These are phyloP conservation scores for Cerceris rybyensis DNA, from an alignment of 2,888 invertebrate genomes.

Conservation along the genomic window DNA sequence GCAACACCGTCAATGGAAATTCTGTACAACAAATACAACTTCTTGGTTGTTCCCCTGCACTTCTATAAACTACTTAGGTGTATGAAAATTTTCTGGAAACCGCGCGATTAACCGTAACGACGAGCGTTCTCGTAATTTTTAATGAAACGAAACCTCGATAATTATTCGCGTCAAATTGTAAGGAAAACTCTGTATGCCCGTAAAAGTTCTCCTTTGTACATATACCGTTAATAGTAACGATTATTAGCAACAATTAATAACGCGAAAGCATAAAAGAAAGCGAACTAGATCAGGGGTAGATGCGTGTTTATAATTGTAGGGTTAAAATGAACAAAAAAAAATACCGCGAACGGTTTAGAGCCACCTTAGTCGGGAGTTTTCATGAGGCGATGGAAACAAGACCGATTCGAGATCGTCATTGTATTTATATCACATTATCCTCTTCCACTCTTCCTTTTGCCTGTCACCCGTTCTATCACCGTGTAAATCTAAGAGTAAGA, in stretches of 20 bases:
- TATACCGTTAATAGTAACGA: constrained; percentile 38
- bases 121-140: background rate
- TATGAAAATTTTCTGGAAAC: background rate
- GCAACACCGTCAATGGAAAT: too few relatives aligned
- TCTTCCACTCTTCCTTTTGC: constrained; percentile 33
- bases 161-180: background rate
- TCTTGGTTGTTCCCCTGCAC: constrained; percentile 29
- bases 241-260: constrained; percentile 24
- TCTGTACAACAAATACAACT: too few relatives aligned
- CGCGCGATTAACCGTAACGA: background rate
- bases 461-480: constrained; percentile 17
- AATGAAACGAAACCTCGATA: constrained; percentile 6
- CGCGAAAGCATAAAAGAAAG: constrained; percentile 15
- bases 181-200: constrained; percentile 20
- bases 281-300: constrained; percentile 43
- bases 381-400: background rate
- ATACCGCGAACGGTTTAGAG: background rate
- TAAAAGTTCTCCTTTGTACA: constrained; percentile 57
- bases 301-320: constrained; percentile 52
- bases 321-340: constrained; percentile 2
- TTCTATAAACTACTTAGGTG: background rate
- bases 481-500: constrained; percentile 16
- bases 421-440: constrained; percentile 46
- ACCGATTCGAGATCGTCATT: constrained; percentile 46
- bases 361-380: constrained; percentile 4